Percentiles rank a stretch among this genome's conserved stretches.
Evolutionary conservation across 2,888 invertebrate genomes (phyloP).

Genomic region (Nasonia oneida): DNA sequence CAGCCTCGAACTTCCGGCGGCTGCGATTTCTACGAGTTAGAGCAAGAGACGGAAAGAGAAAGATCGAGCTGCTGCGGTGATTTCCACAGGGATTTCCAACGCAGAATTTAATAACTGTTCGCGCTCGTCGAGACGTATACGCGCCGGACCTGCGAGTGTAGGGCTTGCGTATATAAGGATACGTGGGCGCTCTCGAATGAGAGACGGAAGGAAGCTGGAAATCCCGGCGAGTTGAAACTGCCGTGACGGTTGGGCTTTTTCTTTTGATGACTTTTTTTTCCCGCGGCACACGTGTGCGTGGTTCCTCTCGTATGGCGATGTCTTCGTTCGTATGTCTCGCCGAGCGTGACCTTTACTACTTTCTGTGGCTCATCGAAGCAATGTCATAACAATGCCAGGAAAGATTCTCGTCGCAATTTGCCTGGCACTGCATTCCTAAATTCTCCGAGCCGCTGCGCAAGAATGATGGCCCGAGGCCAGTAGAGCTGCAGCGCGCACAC

Average conservation of each 20-base stretch:
- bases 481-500: too few species aligned
- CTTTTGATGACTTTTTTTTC: background rate
- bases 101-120: slow-evolving; percentile 59
- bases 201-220: background rate
- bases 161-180: background rate
- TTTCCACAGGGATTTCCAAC: slow-evolving; percentile 59
- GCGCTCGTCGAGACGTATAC: slow-evolving; percentile 24
- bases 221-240: background rate
- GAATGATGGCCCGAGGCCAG: background rate
- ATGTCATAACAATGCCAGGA: too few species aligned
- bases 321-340: background rate
- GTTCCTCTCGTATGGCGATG: too few species aligned
- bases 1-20: slow-evolving; percentile 61
- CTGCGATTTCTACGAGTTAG: slow-evolving; percentile 54
- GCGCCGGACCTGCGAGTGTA: slow-evolving; percentile 36
- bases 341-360: background rate
- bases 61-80: slow-evolving; percentile 52
- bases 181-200: background rate
- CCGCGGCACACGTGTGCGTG: too few species aligned
- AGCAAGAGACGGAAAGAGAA: background rate
- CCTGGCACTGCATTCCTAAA: background rate
- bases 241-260: background rate
- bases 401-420: too few species aligned
- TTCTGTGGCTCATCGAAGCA: too few species aligned
- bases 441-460: background rate